phyloP scores from a whole-genome alignment of 2,888 invertebrate genomes.

The Cyaniris semiargus region DNA sequence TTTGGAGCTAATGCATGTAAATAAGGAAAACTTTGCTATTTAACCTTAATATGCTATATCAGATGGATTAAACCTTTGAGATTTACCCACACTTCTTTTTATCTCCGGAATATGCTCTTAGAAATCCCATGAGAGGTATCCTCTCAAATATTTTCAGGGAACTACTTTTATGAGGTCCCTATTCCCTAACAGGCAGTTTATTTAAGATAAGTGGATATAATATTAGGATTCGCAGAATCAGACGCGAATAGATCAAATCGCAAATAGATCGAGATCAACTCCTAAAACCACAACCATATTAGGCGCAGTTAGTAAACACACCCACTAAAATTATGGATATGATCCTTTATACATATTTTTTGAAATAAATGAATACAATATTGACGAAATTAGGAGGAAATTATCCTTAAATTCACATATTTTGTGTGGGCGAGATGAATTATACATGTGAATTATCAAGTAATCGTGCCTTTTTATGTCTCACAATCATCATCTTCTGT shows the following conservation, averaged over 20 bases:
- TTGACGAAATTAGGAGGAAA: neutral
- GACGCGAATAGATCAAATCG: neutral
- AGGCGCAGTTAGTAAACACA: neutral
- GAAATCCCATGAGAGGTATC: neutral
- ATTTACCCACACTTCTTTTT: neutral
- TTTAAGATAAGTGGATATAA: neutral
- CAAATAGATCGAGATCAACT: neutral
- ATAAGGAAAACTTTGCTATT: neutral
- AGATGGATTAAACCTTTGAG: neutral
- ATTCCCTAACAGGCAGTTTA: neutral
- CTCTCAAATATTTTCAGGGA: neutral
- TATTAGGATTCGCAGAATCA: neutral
- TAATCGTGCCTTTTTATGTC: conserved; percentile 4
- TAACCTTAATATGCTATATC: neutral
- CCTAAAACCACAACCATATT: neutral
- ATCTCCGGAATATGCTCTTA: neutral
- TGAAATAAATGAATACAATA: neutral
- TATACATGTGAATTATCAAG: neutral
- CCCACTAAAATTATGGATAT: neutral
- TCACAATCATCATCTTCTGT: neutral
- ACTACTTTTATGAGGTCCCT: neutral
- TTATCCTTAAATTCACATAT: neutral
- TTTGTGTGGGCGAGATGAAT: neutral
- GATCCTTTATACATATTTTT: neutral
- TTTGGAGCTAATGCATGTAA: no score